Conservation (phyloP, 2,797 vertebrate genomes). For the Acanthornis magna region DNA sequence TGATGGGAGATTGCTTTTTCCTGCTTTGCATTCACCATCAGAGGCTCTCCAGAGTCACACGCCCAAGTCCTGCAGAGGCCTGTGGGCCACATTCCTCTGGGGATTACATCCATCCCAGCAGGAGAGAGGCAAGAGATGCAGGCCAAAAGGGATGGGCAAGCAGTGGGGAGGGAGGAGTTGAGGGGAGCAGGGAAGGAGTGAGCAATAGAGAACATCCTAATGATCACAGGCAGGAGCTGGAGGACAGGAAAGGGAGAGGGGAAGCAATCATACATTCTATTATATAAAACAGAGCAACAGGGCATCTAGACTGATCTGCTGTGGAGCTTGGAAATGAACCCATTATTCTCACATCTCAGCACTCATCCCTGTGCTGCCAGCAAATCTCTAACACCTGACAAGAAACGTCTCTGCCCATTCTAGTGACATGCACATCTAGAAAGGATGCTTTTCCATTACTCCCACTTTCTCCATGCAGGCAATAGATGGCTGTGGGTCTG, state of each 20-base stretch:
- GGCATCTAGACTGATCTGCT: not conserved
- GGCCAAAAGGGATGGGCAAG: not conserved
- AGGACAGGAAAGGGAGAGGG: not conserved
- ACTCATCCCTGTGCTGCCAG: constrained; percentile 5
- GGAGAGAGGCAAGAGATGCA: not conserved
- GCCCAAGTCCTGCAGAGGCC: not conserved
- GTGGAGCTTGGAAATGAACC: not conserved
- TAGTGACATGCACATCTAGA: not conserved
- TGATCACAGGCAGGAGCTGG: not conserved
- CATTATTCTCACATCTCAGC: not conserved
- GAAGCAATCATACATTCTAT: not conserved
- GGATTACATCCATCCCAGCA: constrained; percentile 4
- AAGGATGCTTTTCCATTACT: not conserved
- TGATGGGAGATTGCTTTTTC: not conserved
- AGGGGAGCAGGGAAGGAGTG: not conserved
- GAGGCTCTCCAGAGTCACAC: not conserved
- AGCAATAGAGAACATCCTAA: not conserved
- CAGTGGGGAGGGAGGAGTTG: not conserved
- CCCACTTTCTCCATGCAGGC: not conserved
- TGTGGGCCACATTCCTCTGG: not conserved
- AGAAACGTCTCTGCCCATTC: not conserved
- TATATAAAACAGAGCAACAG: not conserved
- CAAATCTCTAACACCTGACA: constrained; percentile 22
- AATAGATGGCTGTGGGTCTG: not conserved
- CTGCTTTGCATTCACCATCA: not conserved